phyloP scores from a whole-genome alignment of 35 echinoderm and acorn worm genomes.

The Apostichopus parvimensis region DNA sequence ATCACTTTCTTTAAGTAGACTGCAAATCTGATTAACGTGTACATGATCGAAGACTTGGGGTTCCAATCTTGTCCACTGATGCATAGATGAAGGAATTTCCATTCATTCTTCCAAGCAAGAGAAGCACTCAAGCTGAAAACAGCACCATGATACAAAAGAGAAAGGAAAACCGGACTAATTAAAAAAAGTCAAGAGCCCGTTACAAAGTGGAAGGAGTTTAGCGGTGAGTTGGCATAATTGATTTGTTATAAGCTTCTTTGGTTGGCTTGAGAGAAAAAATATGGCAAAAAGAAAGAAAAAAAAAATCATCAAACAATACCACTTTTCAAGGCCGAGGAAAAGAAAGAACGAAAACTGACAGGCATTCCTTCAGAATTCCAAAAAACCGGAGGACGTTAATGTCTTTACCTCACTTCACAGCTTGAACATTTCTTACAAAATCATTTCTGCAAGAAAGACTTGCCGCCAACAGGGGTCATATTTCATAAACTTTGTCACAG shows the following conservation, averaged over 20 bases:
- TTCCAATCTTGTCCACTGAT: conserved; percentile 1
- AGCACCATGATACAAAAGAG: neutral
- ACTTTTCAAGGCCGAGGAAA: neutral
- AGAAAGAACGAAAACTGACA: neutral
- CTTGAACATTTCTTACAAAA: neutral
- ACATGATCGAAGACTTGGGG: conserved; percentile 23
- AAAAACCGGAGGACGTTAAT: neutral
- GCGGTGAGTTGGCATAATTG: neutral
- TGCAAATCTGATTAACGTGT: conserved; percentile 16
- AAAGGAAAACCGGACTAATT: neutral
- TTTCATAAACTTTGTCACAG: no score
- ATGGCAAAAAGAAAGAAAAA: neutral
- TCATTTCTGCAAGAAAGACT: neutral
- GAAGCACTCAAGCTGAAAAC: conserved; percentile 13
- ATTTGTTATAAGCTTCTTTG: neutral
- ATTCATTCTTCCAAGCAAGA: conserved; percentile 33
- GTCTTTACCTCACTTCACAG: neutral
- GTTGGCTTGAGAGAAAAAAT: neutral
- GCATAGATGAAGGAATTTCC: conserved; percentile 33
- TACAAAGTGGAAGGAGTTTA: neutral
- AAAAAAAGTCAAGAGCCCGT: conserved; percentile 15
- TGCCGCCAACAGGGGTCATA: no score
- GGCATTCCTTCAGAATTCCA: neutral
- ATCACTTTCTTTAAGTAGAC: conserved; percentile 13
- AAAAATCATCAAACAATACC: neutral